Evolutionary conservation across 2,888 invertebrate species (phyloP).

Genomic region (Nephrotoma flavescens): DNA sequence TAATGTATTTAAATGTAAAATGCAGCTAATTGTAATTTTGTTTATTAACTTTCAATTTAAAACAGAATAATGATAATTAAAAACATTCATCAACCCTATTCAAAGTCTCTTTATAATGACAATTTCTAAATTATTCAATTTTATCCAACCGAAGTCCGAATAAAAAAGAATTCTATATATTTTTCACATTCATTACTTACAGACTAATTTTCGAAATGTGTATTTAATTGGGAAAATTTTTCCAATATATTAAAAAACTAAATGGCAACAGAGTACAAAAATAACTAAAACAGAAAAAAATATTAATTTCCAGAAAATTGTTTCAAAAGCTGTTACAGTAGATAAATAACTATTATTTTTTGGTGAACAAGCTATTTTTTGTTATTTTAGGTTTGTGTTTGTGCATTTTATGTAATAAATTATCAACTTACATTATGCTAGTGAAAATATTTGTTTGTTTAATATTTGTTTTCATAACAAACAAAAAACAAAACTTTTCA

Average conservation of each 20-base stretch:
- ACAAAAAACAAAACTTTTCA: not conserved
- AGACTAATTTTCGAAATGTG: not conserved
- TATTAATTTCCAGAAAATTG: not conserved
- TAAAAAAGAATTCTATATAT: not conserved
- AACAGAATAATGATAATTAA: too few species aligned
- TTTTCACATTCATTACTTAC: not conserved
- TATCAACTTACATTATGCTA: not conserved
- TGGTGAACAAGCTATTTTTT: not conserved
- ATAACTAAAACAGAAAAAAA: not conserved
- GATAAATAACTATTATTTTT: not conserved
- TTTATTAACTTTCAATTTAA: too few species aligned
- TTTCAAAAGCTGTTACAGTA: not conserved
- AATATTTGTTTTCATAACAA: not conserved
- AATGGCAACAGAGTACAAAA: not conserved
- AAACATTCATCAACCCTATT: too few species aligned
- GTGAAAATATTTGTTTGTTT: not conserved
- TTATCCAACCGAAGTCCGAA: too few species aligned
- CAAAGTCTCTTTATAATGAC: too few species aligned
- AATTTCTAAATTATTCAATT: too few species aligned
- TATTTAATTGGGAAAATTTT: not conserved
- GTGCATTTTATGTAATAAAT: not conserved
- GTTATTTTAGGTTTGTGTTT: not conserved
- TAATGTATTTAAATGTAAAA: too few species aligned
- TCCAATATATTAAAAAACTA: not conserved
- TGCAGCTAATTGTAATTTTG: too few species aligned